Percentiles rank a stretch among this genome's conserved stretches.
Conservation (phyloP, 2,888 invertebrate species). For the Drosophila siamana region DNA sequence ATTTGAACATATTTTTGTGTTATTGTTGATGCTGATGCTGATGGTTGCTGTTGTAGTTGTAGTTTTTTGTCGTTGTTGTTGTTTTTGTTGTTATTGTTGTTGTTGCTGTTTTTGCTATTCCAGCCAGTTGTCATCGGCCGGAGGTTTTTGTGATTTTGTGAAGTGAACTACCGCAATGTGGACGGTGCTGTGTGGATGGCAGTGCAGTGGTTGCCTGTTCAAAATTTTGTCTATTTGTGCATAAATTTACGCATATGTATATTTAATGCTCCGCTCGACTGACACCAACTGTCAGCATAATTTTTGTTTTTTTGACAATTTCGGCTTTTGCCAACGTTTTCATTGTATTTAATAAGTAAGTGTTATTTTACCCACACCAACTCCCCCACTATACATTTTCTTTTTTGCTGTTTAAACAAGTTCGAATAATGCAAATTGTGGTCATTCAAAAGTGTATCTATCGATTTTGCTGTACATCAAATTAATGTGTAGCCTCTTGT, state of each 20-base stretch:
- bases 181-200: conserved; percentile 2
- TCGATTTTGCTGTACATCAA: conserved; percentile 7
- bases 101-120: conserved; percentile 25
- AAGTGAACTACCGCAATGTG: conserved; percentile 67
- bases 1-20: conserved; percentile 61
- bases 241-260: conserved; percentile 77
- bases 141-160: conserved; percentile 74
- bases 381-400: neutral
- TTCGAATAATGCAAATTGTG: conserved; percentile 18
- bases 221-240: conserved; percentile 62
- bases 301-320: conserved; percentile 54
- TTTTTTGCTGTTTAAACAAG: conserved; percentile 21
- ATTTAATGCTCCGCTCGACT: conserved; percentile 74
- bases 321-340: conserved; percentile 46
- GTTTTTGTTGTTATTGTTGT: conserved; percentile 29
- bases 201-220: conserved; percentile 8
- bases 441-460: conserved; percentile 20
- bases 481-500: neutral
- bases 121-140: conserved; percentile 31
- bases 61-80: conserved; percentile 45
- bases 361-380: no score
- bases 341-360: conserved; percentile 43
- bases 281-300: conserved; percentile 80
- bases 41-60: conserved; percentile 31
- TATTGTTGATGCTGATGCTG: conserved; percentile 28